Percentiles rank a stretch among this genome's conserved stretches.
These are phyloP conservation scores for Orchestes rusci DNA, from an alignment of 2,888 invertebrate species.

Conservation along the genomic window DNA sequence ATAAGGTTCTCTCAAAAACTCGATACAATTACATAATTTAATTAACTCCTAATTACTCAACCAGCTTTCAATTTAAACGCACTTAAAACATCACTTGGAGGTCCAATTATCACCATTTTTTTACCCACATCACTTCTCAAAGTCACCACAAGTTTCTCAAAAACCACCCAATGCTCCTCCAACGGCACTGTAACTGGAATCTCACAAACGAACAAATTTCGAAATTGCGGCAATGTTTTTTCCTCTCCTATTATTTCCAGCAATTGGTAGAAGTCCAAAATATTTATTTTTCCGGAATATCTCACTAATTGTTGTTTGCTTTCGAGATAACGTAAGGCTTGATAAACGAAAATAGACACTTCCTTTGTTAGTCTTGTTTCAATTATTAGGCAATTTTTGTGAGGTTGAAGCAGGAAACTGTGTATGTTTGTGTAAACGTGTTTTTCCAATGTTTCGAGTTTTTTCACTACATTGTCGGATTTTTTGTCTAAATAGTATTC, in stretches of 20 bases:
- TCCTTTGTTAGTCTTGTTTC: constrained; percentile 6
- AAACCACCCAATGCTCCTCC: background rate
- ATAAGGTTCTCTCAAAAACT: too few relatives aligned
- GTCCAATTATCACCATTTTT: constrained; percentile 1
- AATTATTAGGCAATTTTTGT: constrained; percentile 4
- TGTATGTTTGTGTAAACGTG: constrained; percentile 1
- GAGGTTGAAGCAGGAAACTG: constrained; percentile 1
- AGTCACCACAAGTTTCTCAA: background rate
- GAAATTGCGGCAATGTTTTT: constrained; percentile 1
- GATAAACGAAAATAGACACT: constrained; percentile 4
- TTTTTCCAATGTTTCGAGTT: constrained; percentile 4
- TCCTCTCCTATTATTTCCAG: background rate
- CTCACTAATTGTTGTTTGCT: background rate
- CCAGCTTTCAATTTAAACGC: too few relatives aligned
- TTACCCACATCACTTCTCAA: constrained; percentile 1
- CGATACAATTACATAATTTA: too few relatives aligned
- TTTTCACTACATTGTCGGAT: constrained; percentile 4
- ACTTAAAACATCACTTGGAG: background rate
- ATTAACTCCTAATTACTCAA: too few relatives aligned
- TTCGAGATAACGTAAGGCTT: background rate
- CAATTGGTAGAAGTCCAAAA: constrained; percentile 5
- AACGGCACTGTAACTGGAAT: background rate
- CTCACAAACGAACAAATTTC: constrained; percentile 7
- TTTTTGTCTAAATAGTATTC: constrained; percentile 2
- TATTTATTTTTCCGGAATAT: constrained; percentile 1